These are phyloP conservation scores for Amphiprion percula DNA, from an alignment of 2,113 vertebrate genomes.

Conservation along the genomic window DNA sequence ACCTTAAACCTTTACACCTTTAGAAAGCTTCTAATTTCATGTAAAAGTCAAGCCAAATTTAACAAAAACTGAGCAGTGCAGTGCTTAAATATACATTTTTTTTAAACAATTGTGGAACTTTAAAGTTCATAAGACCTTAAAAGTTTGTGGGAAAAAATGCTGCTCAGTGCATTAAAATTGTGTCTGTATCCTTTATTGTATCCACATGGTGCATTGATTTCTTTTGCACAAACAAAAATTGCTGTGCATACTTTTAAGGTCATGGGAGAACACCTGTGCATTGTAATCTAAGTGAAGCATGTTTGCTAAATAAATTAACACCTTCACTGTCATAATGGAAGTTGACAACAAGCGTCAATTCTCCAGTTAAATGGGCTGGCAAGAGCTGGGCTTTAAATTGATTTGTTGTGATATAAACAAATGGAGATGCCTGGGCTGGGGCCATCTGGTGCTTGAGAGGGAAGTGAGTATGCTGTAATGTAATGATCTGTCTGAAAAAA, in stretches of 20 bases:
- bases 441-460: constrained; percentile 67
- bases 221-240: constrained; percentile 1
- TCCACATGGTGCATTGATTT: constrained; percentile 28
- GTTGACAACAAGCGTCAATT: constrained; percentile 59
- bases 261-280: background rate
- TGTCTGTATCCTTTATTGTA: constrained; percentile 3
- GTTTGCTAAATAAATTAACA: constrained; percentile 51
- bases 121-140: constrained; percentile 27
- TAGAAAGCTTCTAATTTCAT: background rate
- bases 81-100: constrained; percentile 3
- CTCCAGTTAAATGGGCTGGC: constrained; percentile 59
- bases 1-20: background rate
- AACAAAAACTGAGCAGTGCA: background rate
- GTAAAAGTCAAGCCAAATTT: constrained; percentile 1
- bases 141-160: constrained; percentile 6
- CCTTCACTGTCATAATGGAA: constrained; percentile 48
- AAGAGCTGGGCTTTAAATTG: constrained; percentile 67
- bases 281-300: constrained; percentile 22
- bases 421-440: constrained; percentile 56
- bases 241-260: constrained; percentile 42
- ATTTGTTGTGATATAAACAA: constrained; percentile 71
- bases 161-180: constrained; percentile 2
- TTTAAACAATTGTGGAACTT: constrained; percentile 27
- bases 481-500: constrained; percentile 57
- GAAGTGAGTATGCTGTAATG: constrained; percentile 60